Evolutionary conservation across 2,113 vertebrate species (phyloP).

Genomic region (Mastomys natalensis): DNA sequence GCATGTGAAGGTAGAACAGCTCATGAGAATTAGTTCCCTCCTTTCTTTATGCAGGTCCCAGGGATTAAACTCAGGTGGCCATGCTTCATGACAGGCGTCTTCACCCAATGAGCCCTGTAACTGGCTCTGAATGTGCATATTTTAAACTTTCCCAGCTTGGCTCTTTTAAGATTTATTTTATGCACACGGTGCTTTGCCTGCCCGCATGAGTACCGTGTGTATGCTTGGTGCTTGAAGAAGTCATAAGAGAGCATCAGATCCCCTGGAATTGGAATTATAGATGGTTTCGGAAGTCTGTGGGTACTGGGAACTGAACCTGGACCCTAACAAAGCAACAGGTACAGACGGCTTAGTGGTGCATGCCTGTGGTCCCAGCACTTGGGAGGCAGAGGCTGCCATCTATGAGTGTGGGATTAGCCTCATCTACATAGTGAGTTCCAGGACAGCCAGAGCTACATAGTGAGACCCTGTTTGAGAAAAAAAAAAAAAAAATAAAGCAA

Average conservation of each 20-base stretch:
- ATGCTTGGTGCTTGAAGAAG: not conserved
- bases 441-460: not conserved
- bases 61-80: not conserved
- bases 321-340: not conserved
- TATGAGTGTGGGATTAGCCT: too few species aligned
- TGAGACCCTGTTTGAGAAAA: not conserved
- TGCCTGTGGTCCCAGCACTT: not conserved
- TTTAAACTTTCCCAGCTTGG: not conserved
- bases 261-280: not conserved
- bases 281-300: not conserved
- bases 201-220: not conserved
- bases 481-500: too few species aligned
- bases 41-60: not conserved
- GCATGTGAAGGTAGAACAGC: not conserved
- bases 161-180: not conserved
- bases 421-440: not conserved
- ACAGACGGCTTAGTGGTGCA: not conserved
- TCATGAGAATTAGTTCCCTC: not conserved
- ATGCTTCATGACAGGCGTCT: not conserved
- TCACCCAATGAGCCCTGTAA: not conserved
- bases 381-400: not conserved
- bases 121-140: not conserved
- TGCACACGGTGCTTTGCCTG: not conserved
- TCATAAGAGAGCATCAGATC: not conserved
- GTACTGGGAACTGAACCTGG: not conserved